Conservation (phyloP, 2,888 invertebrate genomes). For the Mycogona germanica region DNA sequence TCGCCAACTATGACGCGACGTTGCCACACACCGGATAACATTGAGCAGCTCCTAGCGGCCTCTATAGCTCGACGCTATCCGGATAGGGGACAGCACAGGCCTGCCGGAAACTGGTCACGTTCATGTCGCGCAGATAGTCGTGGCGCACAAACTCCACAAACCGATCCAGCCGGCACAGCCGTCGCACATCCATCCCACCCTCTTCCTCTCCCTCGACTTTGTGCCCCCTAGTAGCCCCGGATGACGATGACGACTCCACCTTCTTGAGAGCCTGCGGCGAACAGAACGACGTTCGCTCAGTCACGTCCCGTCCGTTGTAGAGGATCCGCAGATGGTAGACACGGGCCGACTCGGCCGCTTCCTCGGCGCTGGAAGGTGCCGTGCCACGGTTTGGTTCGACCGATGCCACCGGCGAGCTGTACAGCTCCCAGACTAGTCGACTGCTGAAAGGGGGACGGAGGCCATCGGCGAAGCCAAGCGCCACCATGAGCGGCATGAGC, state of each 20-base stretch:
- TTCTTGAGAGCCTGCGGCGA: slow-evolving; percentile 27
- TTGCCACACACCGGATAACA: too few relatives aligned
- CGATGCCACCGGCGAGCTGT: slow-evolving; percentile 42
- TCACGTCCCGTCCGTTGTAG: slow-evolving; percentile 76
- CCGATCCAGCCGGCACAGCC: slow-evolving; percentile 72
- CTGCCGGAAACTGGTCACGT: slow-evolving; percentile 79
- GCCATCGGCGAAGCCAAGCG: slow-evolving; percentile 53
- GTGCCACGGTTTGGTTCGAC: too few relatives aligned
- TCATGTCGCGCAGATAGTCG: slow-evolving; percentile 68
- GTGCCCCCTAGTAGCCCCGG: too few relatives aligned
- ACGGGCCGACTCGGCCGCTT: slow-evolving; percentile 29
- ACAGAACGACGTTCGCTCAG: slow-evolving; percentile 68
- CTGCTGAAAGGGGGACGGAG: slow-evolving; percentile 69
- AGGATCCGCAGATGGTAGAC: slow-evolving; percentile 71
- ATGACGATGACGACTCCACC: slow-evolving; percentile 28
- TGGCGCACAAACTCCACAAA: slow-evolving; percentile 78
- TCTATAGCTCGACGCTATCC: too few relatives aligned
- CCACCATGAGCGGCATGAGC: slow-evolving; percentile 64
- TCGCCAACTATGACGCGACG: too few relatives aligned
- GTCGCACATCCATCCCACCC: slow-evolving; percentile 42
- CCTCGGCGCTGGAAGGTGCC: slow-evolving; percentile 20
- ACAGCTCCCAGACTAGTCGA: slow-evolving; percentile 75
- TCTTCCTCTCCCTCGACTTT: too few relatives aligned
- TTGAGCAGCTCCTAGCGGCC: too few relatives aligned
- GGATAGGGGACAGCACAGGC: slow-evolving; percentile 32